phyloP scores from a whole-genome alignment of 2,888 invertebrate genomes.

The Drosophila subquinaria region DNA sequence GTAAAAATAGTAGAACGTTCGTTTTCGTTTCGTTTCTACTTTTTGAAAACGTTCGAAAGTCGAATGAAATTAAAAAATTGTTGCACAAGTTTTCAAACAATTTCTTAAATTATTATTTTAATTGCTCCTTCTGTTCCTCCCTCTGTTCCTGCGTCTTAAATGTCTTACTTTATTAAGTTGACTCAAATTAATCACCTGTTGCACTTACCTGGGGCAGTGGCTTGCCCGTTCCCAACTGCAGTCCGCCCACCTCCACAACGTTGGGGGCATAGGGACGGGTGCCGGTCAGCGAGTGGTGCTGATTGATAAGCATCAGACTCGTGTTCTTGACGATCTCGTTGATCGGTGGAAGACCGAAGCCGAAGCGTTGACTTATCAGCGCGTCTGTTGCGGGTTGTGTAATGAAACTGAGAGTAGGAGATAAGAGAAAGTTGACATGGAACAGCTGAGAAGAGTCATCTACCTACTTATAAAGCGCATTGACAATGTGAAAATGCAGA shows the following conservation, averaged over 20 bases:
- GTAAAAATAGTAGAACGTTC: no score
- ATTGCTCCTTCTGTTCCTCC: no score
- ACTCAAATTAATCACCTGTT: background rate
- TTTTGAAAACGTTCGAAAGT: no score
- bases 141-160: no score
- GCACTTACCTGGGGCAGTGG: conserved; percentile 74
- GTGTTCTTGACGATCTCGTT: conserved; percentile 84
- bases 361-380: conserved; percentile 85
- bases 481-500: conserved; percentile 66
- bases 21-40: no score
- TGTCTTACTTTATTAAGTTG: no score
- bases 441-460: no score
- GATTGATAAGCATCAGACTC: conserved; percentile 86
- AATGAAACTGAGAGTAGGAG: conserved; percentile 57
- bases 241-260: conserved; percentile 87
- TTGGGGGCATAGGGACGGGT: conserved; percentile 85
- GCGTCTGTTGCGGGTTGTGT: conserved; percentile 83
- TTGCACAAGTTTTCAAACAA: no score
- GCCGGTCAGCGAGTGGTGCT: conserved; percentile 86
- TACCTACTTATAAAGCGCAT: conserved; percentile 72
- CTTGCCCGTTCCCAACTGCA: conserved; percentile 83
- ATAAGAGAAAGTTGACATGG: background rate
- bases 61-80: no score
- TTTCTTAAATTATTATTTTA: no score
- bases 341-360: conserved; percentile 85